Evolutionary conservation across 2,797 vertebrate species (phyloP), one percentile per base, ranked within the genome.

Genomic region (Steatocranus sp.): DNA sequence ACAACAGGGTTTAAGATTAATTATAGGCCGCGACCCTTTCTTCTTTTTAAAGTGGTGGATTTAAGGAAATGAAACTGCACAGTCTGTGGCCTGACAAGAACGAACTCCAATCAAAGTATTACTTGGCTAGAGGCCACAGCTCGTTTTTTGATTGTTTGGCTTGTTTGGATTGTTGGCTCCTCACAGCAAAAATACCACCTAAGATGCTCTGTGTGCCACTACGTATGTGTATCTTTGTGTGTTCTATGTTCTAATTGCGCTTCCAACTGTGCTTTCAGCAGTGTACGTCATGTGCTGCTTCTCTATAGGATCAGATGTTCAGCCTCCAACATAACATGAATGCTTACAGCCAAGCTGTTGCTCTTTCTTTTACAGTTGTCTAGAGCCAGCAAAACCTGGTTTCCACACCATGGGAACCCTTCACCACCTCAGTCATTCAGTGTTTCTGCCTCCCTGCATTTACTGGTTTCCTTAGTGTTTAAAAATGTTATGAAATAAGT

Each of bases 271-370:
- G 91, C 86, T 83, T 90, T 90, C 85, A 89, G 80, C 48, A 18
- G 75, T 41, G 51, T 92, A 92, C 88, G 82, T 94, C 92, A 91
- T 88, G 80, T 27, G 8, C 76, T 5, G 80, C 89, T 83, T 84
- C 83, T 86, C 87, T 87, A 88, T 88, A 89, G 87, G 87, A 85
- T 91, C 87, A 88, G 86, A 89, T 91, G 89, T 89, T 85, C 74
- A 87, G 89, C 84, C 89, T 89, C 83, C 88, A 88, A 87, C 89
- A 89, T 82, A 86, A 90, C 88, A 85, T 82, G 87, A 89, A 85
- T 85, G 84, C 90, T 87, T 76, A 76, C 78, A 85, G 58, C 84
- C 87, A 90, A 94, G 92, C 90, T 92, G 89, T 88, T 93, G 81
- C 38, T 58, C 36, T 70, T 61, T 83, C 36, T 20, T 74, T 58